Base-by-base conservation (phyloP, 2,888 invertebrate species). In the Metalampra italica region DNA sequence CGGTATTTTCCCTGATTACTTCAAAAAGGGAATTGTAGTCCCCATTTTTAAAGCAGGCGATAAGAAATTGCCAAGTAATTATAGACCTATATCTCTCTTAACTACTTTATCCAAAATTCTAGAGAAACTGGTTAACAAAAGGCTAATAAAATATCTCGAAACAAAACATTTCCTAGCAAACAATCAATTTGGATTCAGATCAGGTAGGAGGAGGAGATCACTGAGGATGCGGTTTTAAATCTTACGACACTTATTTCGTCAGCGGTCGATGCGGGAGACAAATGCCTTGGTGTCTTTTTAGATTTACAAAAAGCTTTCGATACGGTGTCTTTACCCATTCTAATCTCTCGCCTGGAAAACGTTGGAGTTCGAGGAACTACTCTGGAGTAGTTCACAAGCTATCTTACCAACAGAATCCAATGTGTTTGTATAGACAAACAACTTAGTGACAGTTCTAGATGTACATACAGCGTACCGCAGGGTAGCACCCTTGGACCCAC, bases 61-160 rank as follows among this genome's bases (percentile, higher is more conserved):
- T 29, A 43, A 13, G n/a, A 7, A 9, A 1, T 7, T 30, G 7
- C 42, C 40, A 8, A 12, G 9, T 11, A 51, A 51, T n/a, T 49
- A 49, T 29, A 48, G 50, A 15, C 51, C 51, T 0, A 51, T 51
- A n/a, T 55, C 50, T 12, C 15, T 55, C 2, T 15, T 51, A 0
- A 29, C 38, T 9, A 39, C 41, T 1, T 11, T 55, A 3, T 51
- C 53, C 7, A 55, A 55, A 43, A 36, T 55, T 5, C 8, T 55
- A 7, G 55, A 55, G 43, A 53, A 53, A 22, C n/a, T 53, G 11
- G 37, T 56, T 7, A 56, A 52, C 9, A 50, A 39, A 7, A 36
- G 47, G 9, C 43, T 55, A 2, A 4, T 43, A 3, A 32, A 45
- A 8, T 52, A 14, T 11, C 13, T 54, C 3, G 46, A 50, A 15